These are phyloP conservation scores for Carassius gibelio DNA, from an alignment of 2,113 vertebrate genomes.

Conservation along the genomic window DNA sequence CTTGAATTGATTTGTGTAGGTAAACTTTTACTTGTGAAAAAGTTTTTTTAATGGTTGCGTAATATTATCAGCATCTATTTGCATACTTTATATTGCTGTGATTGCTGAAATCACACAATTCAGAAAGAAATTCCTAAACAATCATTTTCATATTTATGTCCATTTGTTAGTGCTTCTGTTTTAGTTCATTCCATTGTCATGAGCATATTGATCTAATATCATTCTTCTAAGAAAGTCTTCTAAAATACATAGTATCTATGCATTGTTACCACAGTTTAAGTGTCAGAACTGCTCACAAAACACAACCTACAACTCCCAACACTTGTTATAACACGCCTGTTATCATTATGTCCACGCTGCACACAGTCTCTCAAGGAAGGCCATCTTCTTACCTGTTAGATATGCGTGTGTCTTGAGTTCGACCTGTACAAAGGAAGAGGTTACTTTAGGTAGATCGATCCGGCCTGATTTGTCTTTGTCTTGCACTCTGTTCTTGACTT, in stretches of 20 bases:
- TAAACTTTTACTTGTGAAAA: background rate
- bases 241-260: background rate
- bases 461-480: conserved; percentile 87
- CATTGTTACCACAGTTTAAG: conserved; percentile 12
- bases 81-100: background rate
- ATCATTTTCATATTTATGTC: background rate
- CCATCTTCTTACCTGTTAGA: conserved; percentile 42
- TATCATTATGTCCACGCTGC: background rate
- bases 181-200: conserved; percentile 1
- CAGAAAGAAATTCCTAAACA: background rate
- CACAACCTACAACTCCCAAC: background rate
- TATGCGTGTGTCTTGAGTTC: conserved; percentile 51
- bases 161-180: background rate
- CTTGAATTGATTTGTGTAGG: background rate
- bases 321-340: conserved; percentile 1
- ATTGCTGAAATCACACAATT: background rate
- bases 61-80: background rate
- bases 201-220: background rate
- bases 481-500: conserved; percentile 81
- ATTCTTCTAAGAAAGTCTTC: background rate
- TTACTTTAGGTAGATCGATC: conserved; percentile 74
- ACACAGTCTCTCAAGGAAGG: conserved; percentile 12
- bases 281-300: background rate
- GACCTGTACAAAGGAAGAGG: conserved; percentile 70
- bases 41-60: background rate